Conservation (phyloP, 2,113 vertebrate species). For the Macquaria ambigua region DNA sequence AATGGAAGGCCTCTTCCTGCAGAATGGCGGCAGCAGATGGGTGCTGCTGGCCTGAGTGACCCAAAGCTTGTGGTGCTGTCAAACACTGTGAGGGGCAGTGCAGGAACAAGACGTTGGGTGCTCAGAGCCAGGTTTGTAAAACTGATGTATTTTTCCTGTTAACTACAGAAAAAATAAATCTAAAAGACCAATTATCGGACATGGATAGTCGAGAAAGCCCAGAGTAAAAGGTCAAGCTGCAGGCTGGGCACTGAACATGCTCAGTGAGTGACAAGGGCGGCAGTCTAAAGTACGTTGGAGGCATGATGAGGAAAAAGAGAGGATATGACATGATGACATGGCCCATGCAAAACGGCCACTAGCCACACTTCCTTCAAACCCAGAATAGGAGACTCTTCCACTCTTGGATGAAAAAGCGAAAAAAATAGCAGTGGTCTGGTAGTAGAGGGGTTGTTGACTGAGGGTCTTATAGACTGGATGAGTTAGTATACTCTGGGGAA, state of each 20-base stretch:
- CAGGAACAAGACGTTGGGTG: slow-evolving; percentile 19
- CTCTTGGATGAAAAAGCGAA: slow-evolving; percentile 75
- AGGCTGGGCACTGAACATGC: slow-evolving; percentile 83
- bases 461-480: slow-evolving; percentile 69
- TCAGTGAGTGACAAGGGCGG: slow-evolving; percentile 87
- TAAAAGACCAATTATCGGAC: slow-evolving; percentile 34
- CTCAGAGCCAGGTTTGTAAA: slow-evolving; percentile 38
- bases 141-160: slow-evolving; percentile 18
- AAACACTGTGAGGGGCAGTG: not conserved
- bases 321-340: slow-evolving; percentile 61
- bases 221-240: slow-evolving; percentile 43
- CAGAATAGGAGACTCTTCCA: slow-evolving; percentile 83
- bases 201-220: slow-evolving; percentile 24
- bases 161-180: slow-evolving; percentile 19
- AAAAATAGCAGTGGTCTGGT: slow-evolving; percentile 64
- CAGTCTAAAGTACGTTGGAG: slow-evolving; percentile 70
- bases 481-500: slow-evolving; percentile 79
- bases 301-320: slow-evolving; percentile 60
- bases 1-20: slow-evolving; percentile 31
- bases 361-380: slow-evolving; percentile 74
- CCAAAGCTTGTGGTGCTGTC: slow-evolving; percentile 26
- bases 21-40: slow-evolving; percentile 40
- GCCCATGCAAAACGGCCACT: slow-evolving; percentile 85
- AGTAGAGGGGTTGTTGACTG: slow-evolving; percentile 49
- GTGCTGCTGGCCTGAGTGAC: slow-evolving; percentile 33